Base-by-base conservation (phyloP, 2,888 invertebrate genomes). In the Teleiodes luculella region DNA sequence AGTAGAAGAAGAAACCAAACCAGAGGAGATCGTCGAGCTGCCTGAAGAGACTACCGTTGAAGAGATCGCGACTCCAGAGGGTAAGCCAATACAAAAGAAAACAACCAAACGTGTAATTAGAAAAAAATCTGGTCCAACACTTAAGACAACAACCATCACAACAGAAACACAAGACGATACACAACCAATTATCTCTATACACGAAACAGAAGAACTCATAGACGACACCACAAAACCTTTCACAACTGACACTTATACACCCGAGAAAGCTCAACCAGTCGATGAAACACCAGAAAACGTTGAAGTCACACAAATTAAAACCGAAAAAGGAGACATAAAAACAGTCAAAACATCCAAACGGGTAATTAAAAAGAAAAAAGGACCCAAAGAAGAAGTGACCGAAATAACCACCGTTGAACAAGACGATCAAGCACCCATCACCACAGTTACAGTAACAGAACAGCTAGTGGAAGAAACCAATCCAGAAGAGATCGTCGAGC, bases 361-460 rank as follows among this genome's bases (percentile, higher is more conserved):
- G 13, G 59, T 73, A 0, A 76, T 70, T 28, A 77, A 74, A 54
- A 68, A 74, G 60, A 67, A 73, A 57, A 64, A 71, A 45, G 81
- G 74, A 3, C 70, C 66, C 14, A 77, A 75, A 55, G 61, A 85
- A 61, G 70, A 80, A 64, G 61, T 82, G 60, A 66, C 77, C 54
- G 60, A 83, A 69, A 65, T 83, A 0, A 63, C 62, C 1, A 86
- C 86, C 18, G 65, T 74, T 0, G 71, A 77, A 57, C 71, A 72
- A 48, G 72, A 67, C 33, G 68, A 69, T 31, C 64, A 76, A 54
- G 61, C 57, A 0, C 66, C 68, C 0, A 53, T 69, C 0, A 69
- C 62, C 0, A 64, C 64, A 3, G 52, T 56, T 4, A 46, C 36
- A 1, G 41, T 52, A 1, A 51, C 66, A 10, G 56, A 66, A 56